Evolutionary conservation across 2,888 invertebrate genomes (phyloP), one percentile per base, ranked within the genome.

Genomic region (Caenorhabditis auriculariae): DNA sequence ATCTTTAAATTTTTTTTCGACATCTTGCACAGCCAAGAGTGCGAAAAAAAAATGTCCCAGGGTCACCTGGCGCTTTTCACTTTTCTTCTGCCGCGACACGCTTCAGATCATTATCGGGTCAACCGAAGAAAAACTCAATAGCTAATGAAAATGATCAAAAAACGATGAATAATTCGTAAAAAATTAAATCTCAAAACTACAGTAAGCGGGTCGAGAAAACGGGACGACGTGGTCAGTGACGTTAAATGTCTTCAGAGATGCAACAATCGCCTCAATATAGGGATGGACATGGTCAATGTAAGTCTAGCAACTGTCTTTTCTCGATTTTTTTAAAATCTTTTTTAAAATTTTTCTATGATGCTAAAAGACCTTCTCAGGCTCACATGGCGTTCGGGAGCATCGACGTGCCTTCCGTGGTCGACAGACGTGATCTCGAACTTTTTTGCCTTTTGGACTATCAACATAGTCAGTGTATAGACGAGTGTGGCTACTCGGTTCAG

Each of bases 211-310:
- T 48, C 58, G 2, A 46, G 66, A 17, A 58, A 68, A 26, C 57
- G 69, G 23, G 73, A 74, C 46, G 71, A 71, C 39, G 73, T 74
- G 17, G 61, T 74, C 38, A 70, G 66, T 43, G 79, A 80, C 48
- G 77, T 70, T 6, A 69, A 71, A 39, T 80, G 80, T 55, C 75
- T 79, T 9, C 64, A 71, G 48, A 55, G 54, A 44, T 80, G 80
- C 54, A 81, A 80, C 56, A 74, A 74, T 37, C 65, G 72, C 29
- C 60, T 80, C 43, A 72, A 74, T 32, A 74, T 69, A 28, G 78
- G 77, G 6, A 71, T 80, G 68, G 80, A 80, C 58, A 80, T 80
- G 80, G 80, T 80, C 46, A 80, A 80, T 70, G 79, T 79, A 43
- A 55, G 65, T 52, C 19, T 17, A 23, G 3, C 9, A n/a, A 32